phyloP scores from a whole-genome alignment of 2,888 invertebrate genomes.

The Pogonocherus hispidulus region DNA sequence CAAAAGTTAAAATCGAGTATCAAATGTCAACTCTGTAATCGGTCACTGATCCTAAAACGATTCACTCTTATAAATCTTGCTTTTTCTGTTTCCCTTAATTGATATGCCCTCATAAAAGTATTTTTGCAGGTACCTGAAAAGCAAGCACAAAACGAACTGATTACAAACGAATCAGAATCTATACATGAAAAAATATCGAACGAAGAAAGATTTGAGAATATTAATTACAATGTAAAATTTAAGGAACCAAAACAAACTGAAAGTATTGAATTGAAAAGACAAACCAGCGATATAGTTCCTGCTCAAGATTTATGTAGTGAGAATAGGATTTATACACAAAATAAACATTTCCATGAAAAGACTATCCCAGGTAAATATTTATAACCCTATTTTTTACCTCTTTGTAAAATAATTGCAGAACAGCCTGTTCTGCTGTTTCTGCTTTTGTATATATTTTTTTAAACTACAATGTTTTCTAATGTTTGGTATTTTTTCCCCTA shows the following conservation, averaged over 20 bases:
- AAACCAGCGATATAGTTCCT: conserved; percentile 31
- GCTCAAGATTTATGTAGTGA: conserved; percentile 32
- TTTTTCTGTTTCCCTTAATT: too few relatives aligned
- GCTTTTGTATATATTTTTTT: too few relatives aligned
- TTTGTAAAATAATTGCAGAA: too few relatives aligned
- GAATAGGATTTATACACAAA: conserved; percentile 18
- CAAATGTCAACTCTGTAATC: too few relatives aligned
- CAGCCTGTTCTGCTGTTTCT: too few relatives aligned
- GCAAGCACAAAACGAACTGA: conserved; percentile 44
- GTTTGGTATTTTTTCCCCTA: too few relatives aligned
- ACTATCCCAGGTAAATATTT: conserved; percentile 36
- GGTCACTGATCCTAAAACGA: too few relatives aligned
- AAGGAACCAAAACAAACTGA: conserved; percentile 31
- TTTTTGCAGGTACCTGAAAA: conserved; percentile 57
- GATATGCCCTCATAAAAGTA: too few relatives aligned
- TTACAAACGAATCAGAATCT: conserved; percentile 29
- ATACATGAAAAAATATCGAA: conserved; percentile 35
- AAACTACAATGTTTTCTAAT: too few relatives aligned
- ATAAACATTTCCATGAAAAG: conserved; percentile 34
- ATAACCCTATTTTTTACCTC: too few relatives aligned
- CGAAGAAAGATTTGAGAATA: conserved; percentile 32
- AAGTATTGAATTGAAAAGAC: conserved; percentile 40
- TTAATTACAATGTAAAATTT: conserved; percentile 28
- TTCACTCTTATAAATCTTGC: too few relatives aligned
- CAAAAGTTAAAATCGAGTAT: too few relatives aligned